Percentiles rank a stretch among this genome's conserved stretches.
Evolutionary conservation across 2,797 vertebrate genomes (phyloP).

Genomic region (Oreortyx pictus): DNA sequence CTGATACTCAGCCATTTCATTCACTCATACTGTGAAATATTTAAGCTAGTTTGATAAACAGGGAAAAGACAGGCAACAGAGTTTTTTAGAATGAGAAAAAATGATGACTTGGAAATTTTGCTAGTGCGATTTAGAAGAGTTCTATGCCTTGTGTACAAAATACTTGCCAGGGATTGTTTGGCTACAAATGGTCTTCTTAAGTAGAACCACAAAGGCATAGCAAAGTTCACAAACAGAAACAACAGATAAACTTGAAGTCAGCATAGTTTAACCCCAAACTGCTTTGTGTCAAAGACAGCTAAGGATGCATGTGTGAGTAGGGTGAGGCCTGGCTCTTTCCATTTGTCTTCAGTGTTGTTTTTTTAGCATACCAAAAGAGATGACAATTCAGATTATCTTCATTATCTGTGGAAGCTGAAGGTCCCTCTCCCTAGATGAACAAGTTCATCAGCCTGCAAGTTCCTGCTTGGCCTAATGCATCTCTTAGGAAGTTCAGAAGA

Average conservation of each 20-base stretch:
- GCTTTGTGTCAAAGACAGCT: not conserved
- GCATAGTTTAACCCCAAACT: not conserved
- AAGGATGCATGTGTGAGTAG: fast-evolving
- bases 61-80: not conserved
- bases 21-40: not conserved
- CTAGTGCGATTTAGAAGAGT: not conserved
- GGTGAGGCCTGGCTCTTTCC: not conserved
- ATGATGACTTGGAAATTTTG: not conserved
- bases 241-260: not conserved
- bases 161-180: not conserved
- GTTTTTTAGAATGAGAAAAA: not conserved
- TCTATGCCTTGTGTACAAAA: not conserved
- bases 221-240: not conserved
- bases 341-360: not conserved
- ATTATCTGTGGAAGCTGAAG: not conserved
- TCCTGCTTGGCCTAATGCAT: not conserved
- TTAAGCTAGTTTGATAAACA: not conserved
- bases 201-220: not conserved
- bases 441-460: not conserved
- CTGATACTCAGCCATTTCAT: not conserved
- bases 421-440: not conserved
- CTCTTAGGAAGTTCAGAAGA: not conserved
- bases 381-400: not conserved
- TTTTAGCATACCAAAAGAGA: not conserved
- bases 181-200: not conserved